Evolutionary conservation across 2,888 invertebrate genomes (phyloP), one percentile per base, ranked within the genome.

Genomic region (Xanthia icteritia): DNA sequence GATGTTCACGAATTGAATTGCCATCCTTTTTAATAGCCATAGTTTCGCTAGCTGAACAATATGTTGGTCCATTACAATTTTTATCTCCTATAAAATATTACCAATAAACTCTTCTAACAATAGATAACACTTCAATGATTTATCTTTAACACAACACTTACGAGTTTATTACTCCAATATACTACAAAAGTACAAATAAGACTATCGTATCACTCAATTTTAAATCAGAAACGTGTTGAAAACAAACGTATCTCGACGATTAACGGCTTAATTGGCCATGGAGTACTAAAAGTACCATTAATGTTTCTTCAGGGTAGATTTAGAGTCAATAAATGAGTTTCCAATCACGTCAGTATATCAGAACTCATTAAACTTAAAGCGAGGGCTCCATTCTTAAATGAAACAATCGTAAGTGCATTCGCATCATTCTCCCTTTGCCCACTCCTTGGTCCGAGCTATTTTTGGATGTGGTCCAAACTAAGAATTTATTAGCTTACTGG

Each of bases 381-480:
- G 88, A 91, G 91, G 89, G 87, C 87, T 88, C 92, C 90, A 90
- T 93, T 93, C 92, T 94, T 93, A 93, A 95, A 95, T 94, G 94
- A 95, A 94, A 95, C 94, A 94, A 94, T 95, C 91, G 94, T 94
- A 93, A 92, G 92, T 91, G 92, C 93, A 92, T 93, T 94, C 93
- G 92, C 94, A 92, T 95, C 94, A 94, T 94, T 94, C 94, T 93
- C 86, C 89, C 89, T 89, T 93, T 95, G 95, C 96, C 96, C 96
- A 96, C 96, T 94, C 92, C 92, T 94, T 94, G 93, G 94, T 94
- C 93, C 93, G 84, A 93, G 92, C 92, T 92, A 91, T 92, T 93
- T 92, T 88, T 77, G 80, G 70, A 73, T 83, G 80, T 85, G 93
- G 93, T 76, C 20, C 85, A 94, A 83, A 93, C 89, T 84, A 58